A percentile compares a stretch with the other conserved stretches of the same genome.
phyloP scores from a whole-genome alignment of 2,113 vertebrate genomes.

The Pteronura brasiliensis region DNA sequence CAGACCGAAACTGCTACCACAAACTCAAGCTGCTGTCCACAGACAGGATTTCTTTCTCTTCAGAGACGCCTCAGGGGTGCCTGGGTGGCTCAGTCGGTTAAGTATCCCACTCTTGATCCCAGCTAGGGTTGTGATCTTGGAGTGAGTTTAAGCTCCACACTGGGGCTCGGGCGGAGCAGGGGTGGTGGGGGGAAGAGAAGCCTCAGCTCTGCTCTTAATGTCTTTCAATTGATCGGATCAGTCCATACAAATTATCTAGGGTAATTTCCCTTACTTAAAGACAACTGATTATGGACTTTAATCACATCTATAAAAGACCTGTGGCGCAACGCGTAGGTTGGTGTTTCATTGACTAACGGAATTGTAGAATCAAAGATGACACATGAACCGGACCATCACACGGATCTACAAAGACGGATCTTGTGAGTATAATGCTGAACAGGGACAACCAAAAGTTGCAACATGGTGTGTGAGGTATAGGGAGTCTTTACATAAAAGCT shows the following conservation, averaged over 20 bases:
- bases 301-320: neutral
- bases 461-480: neutral
- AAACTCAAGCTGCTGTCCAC: neutral
- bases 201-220: neutral
- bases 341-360: neutral
- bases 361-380: neutral
- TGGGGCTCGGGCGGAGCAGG: too few species aligned
- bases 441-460: neutral
- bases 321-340: neutral
- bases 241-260: neutral
- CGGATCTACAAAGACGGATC: neutral
- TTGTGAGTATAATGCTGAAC: neutral
- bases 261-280: neutral
- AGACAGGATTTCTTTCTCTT: neutral
- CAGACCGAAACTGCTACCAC: neutral
- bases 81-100: neutral
- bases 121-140: neutral
- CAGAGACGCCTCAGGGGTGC: neutral
- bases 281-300: neutral
- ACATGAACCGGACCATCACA: neutral
- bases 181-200: neutral
- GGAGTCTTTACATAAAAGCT: neutral
- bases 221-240: neutral
- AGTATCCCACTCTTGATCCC: neutral
- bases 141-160: neutral